Conservation (phyloP, 2,797 vertebrate genomes). For the Paedocypris micromegethes region DNA sequence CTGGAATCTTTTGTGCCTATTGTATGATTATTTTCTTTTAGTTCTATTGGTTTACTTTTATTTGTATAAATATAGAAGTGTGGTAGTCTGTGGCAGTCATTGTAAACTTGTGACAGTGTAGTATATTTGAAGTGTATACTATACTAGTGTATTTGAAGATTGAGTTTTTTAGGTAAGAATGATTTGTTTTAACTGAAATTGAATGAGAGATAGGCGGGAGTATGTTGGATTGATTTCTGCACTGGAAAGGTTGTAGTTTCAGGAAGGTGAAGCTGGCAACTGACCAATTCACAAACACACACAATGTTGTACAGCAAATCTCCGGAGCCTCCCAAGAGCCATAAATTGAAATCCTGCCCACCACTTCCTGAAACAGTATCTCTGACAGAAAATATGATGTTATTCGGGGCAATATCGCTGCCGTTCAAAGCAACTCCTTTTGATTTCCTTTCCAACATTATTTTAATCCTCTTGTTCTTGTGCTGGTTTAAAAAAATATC, state of each 20-base stretch:
- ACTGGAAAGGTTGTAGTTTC: slow-evolving; percentile 48
- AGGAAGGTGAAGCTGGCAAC: slow-evolving; percentile 37
- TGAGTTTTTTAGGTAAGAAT: no score
- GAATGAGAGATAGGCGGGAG: slow-evolving; percentile 50
- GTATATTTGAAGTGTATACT: no score
- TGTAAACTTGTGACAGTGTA: no score
- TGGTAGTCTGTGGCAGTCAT: no score
- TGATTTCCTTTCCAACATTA: neutral
- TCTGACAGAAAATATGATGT: neutral
- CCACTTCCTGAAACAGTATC: neutral
- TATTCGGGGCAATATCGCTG: neutral
- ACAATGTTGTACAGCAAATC: neutral
- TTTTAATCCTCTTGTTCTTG: no score
- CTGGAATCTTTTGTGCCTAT: no score
- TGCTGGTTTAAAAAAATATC: no score
- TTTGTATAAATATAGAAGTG: no score
- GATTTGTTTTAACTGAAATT: slow-evolving; percentile 1
- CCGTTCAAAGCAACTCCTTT: neutral
- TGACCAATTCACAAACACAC: slow-evolving; percentile 1
- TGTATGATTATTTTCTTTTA: no score
- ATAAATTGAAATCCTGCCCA: neutral
- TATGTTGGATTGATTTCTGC: slow-evolving; percentile 28
- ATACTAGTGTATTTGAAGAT: no score
- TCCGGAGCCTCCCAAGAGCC: neutral
- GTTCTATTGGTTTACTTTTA: no score